Evolutionary conservation across 2,797 vertebrate species (phyloP), one percentile per base, ranked within the genome.

Genomic region (Propithecus deckenii): DNA sequence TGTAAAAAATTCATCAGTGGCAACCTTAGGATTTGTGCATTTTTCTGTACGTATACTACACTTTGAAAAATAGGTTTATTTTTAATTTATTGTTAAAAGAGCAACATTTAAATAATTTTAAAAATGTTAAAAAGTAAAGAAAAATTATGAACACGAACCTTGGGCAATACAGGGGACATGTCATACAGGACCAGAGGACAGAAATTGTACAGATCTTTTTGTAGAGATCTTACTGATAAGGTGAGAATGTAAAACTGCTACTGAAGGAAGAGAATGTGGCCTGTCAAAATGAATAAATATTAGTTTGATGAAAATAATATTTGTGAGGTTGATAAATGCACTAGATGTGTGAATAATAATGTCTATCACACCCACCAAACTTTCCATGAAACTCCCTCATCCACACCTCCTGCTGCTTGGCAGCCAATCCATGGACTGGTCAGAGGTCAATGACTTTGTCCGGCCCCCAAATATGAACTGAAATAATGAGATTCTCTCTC

Each of bases 111-210:
- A 71, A n/a, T 78, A 50, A 38, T 2, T 28, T 94, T 63, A 72
- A 38, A 87, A 79, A 55, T 65, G 75, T 90, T 89, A 76, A 74
- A 93, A 92, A 91, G 14, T 76, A 79, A 87, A 63, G 38, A 84
- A 65, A 76, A 88, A 78, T 78, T 86, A 74, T n/a, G 20, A 80
- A n/a, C n/a, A 76, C 22, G 28, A 85, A 38, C 15, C 52, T 35
- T 85, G 71, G 67, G 28, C 22, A 61, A 32, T 57, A 59, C 12
- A 69, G 22, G 43, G 61, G 28, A 41, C n/a, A 79, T 41, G 41
- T 41, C 41, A 7, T 63, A 35, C 18, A 89, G 32, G 52, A 52
- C 41, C 38, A 92, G 35, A 86, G 46, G 20, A 85, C 46, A 32
- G 25, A 32, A 52, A 88, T 30, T 4, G 2, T 15, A 15, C 22